These are phyloP conservation scores for Enteromius thamalakanensis DNA, from an alignment of 2,797 vertebrate species.

Conservation along the genomic window DNA sequence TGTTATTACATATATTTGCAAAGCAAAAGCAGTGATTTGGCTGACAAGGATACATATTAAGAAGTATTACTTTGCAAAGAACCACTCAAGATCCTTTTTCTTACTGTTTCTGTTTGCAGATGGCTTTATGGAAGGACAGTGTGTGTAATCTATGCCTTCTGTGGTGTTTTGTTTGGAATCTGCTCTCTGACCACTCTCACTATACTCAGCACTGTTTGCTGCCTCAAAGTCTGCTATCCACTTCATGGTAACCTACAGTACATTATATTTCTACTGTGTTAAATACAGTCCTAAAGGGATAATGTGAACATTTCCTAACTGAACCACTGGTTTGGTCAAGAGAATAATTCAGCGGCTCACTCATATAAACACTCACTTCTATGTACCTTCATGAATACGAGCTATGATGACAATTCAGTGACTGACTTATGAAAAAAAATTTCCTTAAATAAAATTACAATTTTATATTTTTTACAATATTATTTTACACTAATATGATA, in stretches of 20 bases:
- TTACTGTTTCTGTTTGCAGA: slow-evolving; percentile 59
- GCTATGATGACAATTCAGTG: neutral
- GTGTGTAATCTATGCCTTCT: slow-evolving; percentile 80
- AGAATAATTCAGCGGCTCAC: neutral
- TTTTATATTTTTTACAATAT: neutral
- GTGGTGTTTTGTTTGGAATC: slow-evolving; percentile 81
- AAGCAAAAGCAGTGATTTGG: neutral
- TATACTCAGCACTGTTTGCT: slow-evolving; percentile 82
- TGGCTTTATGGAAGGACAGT: slow-evolving; percentile 75
- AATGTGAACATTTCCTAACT: neutral
- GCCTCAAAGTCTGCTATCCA: slow-evolving; percentile 84
- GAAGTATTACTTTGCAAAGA: neutral
- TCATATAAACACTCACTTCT: neutral
- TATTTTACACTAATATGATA: neutral
- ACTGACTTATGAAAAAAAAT: neutral
- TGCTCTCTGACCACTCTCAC: slow-evolving; percentile 82
- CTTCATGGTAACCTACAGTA: slow-evolving; percentile 70
- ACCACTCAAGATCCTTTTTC: slow-evolving; percentile 13
- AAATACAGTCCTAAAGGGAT: neutral
- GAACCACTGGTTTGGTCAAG: neutral
- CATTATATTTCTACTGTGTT: neutral
- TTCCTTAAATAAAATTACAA: neutral
- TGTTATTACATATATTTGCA: neutral
- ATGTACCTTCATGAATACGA: neutral
- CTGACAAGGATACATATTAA: neutral